These are phyloP conservation scores for Meloidogyne hapla DNA, from an alignment of 1,140 invertebrate genomes.

Conservation along the genomic window DNA sequence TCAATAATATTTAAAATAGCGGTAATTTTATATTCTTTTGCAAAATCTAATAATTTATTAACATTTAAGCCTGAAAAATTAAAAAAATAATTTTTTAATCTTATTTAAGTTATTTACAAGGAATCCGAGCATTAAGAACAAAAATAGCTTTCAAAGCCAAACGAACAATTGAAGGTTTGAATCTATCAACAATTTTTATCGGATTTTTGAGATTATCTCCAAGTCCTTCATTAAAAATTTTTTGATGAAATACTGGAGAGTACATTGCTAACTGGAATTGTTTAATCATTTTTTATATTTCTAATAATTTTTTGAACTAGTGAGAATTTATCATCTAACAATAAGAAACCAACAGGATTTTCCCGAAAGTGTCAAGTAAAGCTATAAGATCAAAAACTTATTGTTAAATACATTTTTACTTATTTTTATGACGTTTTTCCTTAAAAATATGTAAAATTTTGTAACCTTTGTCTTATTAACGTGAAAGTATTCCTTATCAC, in stretches of 20 bases:
- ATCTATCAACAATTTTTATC: not conserved
- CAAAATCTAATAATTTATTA: slow-evolving; percentile 21
- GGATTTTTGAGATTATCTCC: slow-evolving; percentile 9
- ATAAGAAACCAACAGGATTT: too few relatives aligned
- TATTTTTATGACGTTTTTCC: too few relatives aligned
- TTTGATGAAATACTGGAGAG: not conserved
- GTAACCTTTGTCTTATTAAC: not conserved
- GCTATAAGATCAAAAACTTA: too few relatives aligned
- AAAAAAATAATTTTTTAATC: not conserved
- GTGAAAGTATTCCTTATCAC: not conserved
- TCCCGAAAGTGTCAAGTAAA: too few relatives aligned
- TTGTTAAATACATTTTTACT: too few relatives aligned
- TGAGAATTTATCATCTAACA: too few relatives aligned
- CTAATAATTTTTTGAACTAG: too few relatives aligned
- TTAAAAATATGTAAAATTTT: too few relatives aligned
- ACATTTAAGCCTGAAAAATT: not conserved
- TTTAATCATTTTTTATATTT: too few relatives aligned
- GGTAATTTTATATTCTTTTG: slow-evolving; percentile 1
- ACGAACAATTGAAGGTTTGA: slow-evolving; percentile 11
- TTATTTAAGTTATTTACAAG: slow-evolving; percentile 1
- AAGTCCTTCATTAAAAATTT: not conserved
- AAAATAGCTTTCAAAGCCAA: slow-evolving; percentile 9
- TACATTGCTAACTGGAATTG: not conserved
- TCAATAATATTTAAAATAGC: not conserved
- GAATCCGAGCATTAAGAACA: not conserved